phyloP scores from a whole-genome alignment of 1,140 invertebrate genomes.

The Dinoponera quadriceps region DNA sequence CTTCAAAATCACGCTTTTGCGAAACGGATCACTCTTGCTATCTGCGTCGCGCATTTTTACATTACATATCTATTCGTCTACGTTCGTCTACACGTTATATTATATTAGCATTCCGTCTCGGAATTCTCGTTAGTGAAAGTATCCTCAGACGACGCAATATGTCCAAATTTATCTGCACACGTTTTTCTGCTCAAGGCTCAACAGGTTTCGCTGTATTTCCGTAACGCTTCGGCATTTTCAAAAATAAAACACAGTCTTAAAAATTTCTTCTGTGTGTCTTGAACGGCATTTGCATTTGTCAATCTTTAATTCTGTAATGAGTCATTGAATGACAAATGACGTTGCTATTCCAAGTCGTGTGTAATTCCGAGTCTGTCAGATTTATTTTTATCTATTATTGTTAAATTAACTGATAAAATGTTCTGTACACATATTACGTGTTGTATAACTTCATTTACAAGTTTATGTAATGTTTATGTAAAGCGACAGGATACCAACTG shows the following conservation, averaged over 20 bases:
- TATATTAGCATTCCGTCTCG: neutral
- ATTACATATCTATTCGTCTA: neutral
- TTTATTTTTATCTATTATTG: neutral
- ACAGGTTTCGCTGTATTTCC: slow-evolving; percentile 10
- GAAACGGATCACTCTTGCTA: no score
- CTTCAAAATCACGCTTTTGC: no score
- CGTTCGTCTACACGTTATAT: neutral
- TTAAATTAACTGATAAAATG: neutral
- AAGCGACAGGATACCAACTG: neutral
- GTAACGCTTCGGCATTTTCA: neutral
- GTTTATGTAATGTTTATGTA: neutral
- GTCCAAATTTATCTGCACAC: slow-evolving; percentile 7
- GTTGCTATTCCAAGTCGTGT: neutral
- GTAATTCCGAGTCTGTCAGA: neutral
- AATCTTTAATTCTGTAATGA: slow-evolving; percentile 13
- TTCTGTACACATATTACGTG: neutral
- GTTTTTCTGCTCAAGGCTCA: neutral
- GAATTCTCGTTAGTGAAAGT: neutral
- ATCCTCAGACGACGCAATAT: neutral
- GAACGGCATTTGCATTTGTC: neutral
- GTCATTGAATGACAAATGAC: slow-evolving; percentile 16
- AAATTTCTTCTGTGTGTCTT: neutral
- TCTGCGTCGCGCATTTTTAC: neutral
- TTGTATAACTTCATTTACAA: slow-evolving; percentile 1
- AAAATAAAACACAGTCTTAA: neutral